Base-by-base conservation (phyloP, 2,797 vertebrate genomes). In the Acridotheres tristis region DNA sequence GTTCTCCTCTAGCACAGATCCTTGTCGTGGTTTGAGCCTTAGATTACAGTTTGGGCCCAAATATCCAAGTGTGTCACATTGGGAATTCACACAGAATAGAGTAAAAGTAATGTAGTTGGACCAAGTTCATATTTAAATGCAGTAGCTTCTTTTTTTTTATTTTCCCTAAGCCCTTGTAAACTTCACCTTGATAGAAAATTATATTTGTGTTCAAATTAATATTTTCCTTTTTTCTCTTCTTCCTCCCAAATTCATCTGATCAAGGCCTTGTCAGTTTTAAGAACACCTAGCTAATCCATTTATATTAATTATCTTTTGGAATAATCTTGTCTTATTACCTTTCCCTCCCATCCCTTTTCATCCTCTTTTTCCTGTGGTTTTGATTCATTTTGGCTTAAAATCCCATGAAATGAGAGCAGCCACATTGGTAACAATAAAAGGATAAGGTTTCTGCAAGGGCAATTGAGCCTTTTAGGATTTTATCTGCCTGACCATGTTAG, bases 401-500 rank as follows among this genome's bases (percentile, higher is more conserved):
- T 71, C 34, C n/a, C 13, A 11, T 14, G 26, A 75, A 92, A 62
- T 47, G 55, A 51, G 51, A 92, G 5, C 34, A 50, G 58, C 32
- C 47, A 42, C 73, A 50, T n/a, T 25, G 83, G 34, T 80, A 51
- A 77, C 36, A 58, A 89, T 85, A 62, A 75, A 79, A 40, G 40
- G 76, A 47, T 77, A 65, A 93, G 75, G 68, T 77, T 62, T 68
- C 72, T 65, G n/a, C 40, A 65, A 80, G 50, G 14, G n/a, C 83
- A 84, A 75, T 84, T 51, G 63, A 92, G 17, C 62, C 79, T 68
- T 93, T 85, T 63, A 79, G 84, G 83, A 91, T 88, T 90, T 92
- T 85, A 75, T 88, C 79, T 89, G 62, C 48, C 68, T 81, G 36
- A 47, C 43, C 2, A 0, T 66, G 79, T 55, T 68, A 92, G 45